These are phyloP conservation scores for Incurvaria masculella DNA, from an alignment of 2,888 invertebrate species.

Conservation along the genomic window DNA sequence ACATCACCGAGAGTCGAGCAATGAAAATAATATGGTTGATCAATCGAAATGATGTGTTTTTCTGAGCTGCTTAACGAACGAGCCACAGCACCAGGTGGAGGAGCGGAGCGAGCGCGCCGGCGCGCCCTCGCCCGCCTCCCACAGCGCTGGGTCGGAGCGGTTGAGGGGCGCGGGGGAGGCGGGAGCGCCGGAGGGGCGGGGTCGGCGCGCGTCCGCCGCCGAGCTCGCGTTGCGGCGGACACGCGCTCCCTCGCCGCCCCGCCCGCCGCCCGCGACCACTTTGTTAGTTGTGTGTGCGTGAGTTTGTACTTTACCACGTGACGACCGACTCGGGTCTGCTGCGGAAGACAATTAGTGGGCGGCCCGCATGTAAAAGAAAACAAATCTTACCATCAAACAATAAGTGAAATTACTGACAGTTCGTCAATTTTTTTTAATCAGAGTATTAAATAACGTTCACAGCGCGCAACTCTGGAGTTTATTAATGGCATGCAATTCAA, in stretches of 20 bases:
- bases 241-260: slow-evolving; percentile 35
- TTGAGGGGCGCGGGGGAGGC: slow-evolving; percentile 41
- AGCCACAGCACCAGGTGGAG: slow-evolving; percentile 76
- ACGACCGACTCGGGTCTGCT: slow-evolving; percentile 64
- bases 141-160: slow-evolving; percentile 48
- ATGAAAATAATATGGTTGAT: too few relatives aligned
- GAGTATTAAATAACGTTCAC: too few relatives aligned
- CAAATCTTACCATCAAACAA: slow-evolving; percentile 36
- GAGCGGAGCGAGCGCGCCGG: slow-evolving; percentile 53
- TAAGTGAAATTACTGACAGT: too few relatives aligned
- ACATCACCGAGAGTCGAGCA: too few relatives aligned
- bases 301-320: slow-evolving; percentile 69
- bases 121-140: slow-evolving; percentile 37
- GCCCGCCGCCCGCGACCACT: slow-evolving; percentile 40
- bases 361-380: slow-evolving; percentile 53
- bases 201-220: slow-evolving; percentile 40
- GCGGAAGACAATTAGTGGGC: slow-evolving; percentile 56
- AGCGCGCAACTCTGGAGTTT: too few relatives aligned
- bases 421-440: too few relatives aligned
- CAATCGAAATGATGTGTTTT: slow-evolving; percentile 73
- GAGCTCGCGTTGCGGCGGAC: slow-evolving; percentile 43
- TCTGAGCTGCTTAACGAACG: slow-evolving; percentile 73
- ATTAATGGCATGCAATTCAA: too few relatives aligned
- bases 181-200: slow-evolving; percentile 36
- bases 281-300: slow-evolving; percentile 59